Base-by-base conservation (phyloP, 2,888 invertebrate genomes). In the Callyntrura guangdongensis region DNA sequence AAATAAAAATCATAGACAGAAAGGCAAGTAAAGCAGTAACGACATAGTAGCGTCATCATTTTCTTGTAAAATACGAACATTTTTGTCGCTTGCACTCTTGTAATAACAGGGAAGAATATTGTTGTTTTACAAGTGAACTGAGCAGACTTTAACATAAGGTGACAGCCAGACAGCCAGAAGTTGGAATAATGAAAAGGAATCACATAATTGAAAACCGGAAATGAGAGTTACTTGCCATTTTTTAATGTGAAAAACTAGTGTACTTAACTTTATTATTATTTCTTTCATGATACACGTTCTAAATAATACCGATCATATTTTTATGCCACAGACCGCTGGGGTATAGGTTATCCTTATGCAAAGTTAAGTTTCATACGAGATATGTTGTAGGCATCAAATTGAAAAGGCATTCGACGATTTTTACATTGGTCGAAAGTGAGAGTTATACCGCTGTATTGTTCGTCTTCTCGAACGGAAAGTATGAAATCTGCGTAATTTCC, bases 401-500 rank as follows among this genome's bases (percentile, higher is more conserved):
- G 64, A 86, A 90, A 90, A 49, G 36, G 45, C 25, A 74, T 86
- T 83, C 61, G n/a, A 72, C 59, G 59, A 82, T 53, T 6, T 2
- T 36, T 36, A 36, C 53, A 67, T 67, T 72, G 17, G 20, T 74
- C 56, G 81, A 90, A 90, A 89, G 90, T 86, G 90, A 90, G 90
- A 90, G 90, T 86, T 86, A 49, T 59, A 59, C 27, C 14, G 36
- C 69, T 53, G 69, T 77, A 86, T 86, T 89, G 89, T 90, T 86
- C 53, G 22, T 79, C 59, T 20, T 56, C 67, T 74, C 27, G 8
- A 64, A 89, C 89, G 77, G 77, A 69, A 86, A 69, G 22, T 82
- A 90, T 86, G 74, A 90, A 86, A 90, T 36, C 69, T 81, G 86
- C 82, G 86, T 86, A 90, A 90, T 61, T 90, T 90, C 90, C 90